Base-by-base conservation (phyloP, 2,888 invertebrate species). In the Drosophila suboccidentalis region DNA sequence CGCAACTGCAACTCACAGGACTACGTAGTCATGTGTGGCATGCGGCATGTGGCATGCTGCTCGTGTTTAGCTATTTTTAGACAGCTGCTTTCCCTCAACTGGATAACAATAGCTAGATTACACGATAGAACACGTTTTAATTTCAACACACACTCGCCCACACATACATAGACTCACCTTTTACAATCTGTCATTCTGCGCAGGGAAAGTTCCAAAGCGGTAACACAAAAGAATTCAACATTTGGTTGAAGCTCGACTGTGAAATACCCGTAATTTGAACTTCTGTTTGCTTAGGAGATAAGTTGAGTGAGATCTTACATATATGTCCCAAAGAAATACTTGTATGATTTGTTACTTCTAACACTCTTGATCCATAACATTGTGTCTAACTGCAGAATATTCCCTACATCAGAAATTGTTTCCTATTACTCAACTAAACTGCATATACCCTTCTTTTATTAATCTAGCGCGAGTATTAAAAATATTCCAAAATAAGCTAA, bases 121-220 rank as follows among this genome's bases (percentile, higher is more conserved):
- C 69, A 75, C 82, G 92, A 92, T 92, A 91, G 89, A 90, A 89
- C 92, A 92, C 92, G 92, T 91, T 91, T 90, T 89, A 90, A 91
- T 91, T 89, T 90, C 78, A 77, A 61, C 72, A 69, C 77, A 71
- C 72, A 67, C 60, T 58, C 51, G 46, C 57, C 54, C 58, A 58
- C 17, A 58, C 51, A 58, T 15, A 58, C 51, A 63, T 61, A 57
- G 36, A 58, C 50, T 41, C 32, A 44, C 57, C 17, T 26, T 36
- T 19, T 17, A 34, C 53, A 29, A 75, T 67, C 59, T 60, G 49
- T 75, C 67, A 67, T 63, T 41, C 41, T 19, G 51, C n/a, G n/a
- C 54, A 39, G 50, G 41, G 50, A n/a, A 10, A 38, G 19, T 32
- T 32, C 19, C 39, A 26, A 54, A 13, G n/a, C n/a, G 49, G 49